Conservation (phyloP, 2,888 invertebrate genomes). For the Ectemnius cavifrons region DNA sequence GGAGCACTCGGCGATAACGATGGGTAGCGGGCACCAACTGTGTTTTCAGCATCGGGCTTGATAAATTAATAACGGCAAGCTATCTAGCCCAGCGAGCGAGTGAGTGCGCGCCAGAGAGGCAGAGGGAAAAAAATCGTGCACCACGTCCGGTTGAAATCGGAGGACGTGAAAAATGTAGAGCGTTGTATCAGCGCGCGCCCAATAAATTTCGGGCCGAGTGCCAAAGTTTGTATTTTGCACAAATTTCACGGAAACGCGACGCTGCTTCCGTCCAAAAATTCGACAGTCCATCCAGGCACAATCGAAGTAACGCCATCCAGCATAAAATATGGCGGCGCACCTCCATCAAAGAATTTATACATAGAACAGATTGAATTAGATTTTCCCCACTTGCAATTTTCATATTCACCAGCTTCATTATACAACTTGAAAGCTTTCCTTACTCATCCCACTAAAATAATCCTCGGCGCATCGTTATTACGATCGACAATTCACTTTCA, state of each 20-base stretch:
- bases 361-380: neutral
- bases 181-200: conserved; percentile 31
- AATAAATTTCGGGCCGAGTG: conserved; percentile 39
- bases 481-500: no score
- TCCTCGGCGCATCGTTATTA: no score
- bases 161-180: conserved; percentile 28
- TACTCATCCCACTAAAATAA: no score
- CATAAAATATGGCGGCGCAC: conserved; percentile 24
- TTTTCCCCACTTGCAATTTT: conserved; percentile 1
- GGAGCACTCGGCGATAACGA: conserved; percentile 3
- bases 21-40: conserved; percentile 3
- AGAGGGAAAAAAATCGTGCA: conserved; percentile 23
- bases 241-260: conserved; percentile 37
- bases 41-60: conserved; percentile 26
- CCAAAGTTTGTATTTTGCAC: conserved; percentile 36
- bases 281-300: conserved; percentile 14
- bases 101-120: neutral
- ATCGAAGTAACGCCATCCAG: neutral
- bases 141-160: conserved; percentile 3
- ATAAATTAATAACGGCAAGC: conserved; percentile 39
- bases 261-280: conserved; percentile 26
- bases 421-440: no score
- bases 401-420: neutral
- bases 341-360: neutral
- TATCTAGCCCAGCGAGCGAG: neutral